Percentiles rank a stretch among this genome's conserved stretches.
Evolutionary conservation across 2,888 invertebrate genomes (phyloP).

Genomic region (Drosophila stalkeri): DNA sequence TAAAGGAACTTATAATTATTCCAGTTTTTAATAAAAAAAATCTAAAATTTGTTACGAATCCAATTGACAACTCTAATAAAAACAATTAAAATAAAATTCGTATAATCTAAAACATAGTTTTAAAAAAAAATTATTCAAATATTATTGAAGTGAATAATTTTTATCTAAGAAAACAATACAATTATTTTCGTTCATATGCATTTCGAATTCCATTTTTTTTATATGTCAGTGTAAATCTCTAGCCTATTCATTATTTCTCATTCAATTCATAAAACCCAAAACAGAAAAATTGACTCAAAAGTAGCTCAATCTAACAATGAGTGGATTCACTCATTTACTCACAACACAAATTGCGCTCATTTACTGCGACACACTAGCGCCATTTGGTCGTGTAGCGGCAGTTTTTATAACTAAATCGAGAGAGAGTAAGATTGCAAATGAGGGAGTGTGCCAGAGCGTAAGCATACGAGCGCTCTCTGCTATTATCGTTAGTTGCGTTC

Average conservation of each 20-base stretch:
- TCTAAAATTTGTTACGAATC: too few relatives aligned
- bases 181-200: too few relatives aligned
- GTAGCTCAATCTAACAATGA: constrained; percentile 37
- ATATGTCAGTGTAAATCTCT: not conserved
- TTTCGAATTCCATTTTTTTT: too few relatives aligned
- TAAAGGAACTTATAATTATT: too few relatives aligned
- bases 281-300: constrained; percentile 30
- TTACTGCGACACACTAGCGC: constrained; percentile 54
- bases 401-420: constrained; percentile 43
- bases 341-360: constrained; percentile 20
- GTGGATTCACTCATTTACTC: not conserved
- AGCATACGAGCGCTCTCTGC: constrained; percentile 5
- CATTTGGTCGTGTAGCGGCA: constrained; percentile 49
- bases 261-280: constrained; percentile 26
- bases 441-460: constrained; percentile 23
- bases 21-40: too few relatives aligned
- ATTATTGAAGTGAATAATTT: too few relatives aligned
- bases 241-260: constrained; percentile 12
- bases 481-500: constrained; percentile 18
- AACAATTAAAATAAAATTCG: too few relatives aligned
- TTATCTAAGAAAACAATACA: too few relatives aligned
- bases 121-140: too few relatives aligned
- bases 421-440: not conserved
- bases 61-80: too few relatives aligned
- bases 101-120: too few relatives aligned